Conservation (phyloP, 92 coral and sea anemone species). For the Siderastrea radians region DNA sequence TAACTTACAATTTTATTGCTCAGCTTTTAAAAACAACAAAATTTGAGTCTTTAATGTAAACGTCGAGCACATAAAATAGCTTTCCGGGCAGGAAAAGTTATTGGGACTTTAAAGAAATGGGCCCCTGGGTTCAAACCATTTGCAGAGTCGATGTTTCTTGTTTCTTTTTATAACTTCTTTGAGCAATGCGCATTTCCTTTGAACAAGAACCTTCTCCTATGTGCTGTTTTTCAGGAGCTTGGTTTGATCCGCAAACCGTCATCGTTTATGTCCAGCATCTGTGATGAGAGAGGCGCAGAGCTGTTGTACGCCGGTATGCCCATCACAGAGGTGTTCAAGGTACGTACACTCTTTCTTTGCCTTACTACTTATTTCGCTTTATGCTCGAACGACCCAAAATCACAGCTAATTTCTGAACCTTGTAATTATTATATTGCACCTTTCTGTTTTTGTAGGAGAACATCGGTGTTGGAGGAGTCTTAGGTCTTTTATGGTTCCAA, state of each 20-base stretch:
- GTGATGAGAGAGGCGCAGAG: constrained; percentile 99
- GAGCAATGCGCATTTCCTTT: too few relatives aligned
- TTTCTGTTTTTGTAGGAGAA: constrained; percentile 66
- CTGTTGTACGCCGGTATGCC: constrained; percentile 99
- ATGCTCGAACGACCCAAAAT: too few relatives aligned
- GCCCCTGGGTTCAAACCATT: too few relatives aligned
- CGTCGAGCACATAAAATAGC: too few relatives aligned
- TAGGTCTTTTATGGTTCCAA: constrained; percentile 98
- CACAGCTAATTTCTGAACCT: too few relatives aligned
- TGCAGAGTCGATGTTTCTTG: too few relatives aligned
- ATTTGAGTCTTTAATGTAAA: too few relatives aligned
- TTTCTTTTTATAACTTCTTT: too few relatives aligned
- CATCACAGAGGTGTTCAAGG: constrained; percentile 97
- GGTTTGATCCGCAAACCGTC: constrained; percentile 99
- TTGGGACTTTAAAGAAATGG: too few relatives aligned
- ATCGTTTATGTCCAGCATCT: constrained; percentile 99
- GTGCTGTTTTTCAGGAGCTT: constrained; percentile 76
- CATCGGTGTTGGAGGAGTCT: constrained; percentile 97
- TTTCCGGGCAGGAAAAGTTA: too few relatives aligned
- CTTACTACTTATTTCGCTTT: neutral
- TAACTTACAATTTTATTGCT: too few relatives aligned
- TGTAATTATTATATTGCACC: neutral
- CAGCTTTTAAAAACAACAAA: too few relatives aligned
- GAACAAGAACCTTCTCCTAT: neutral
- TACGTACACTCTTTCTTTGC: neutral